Evolutionary conservation across 2,888 invertebrate species (phyloP).

Genomic region (Lepidochrysops patricia): DNA sequence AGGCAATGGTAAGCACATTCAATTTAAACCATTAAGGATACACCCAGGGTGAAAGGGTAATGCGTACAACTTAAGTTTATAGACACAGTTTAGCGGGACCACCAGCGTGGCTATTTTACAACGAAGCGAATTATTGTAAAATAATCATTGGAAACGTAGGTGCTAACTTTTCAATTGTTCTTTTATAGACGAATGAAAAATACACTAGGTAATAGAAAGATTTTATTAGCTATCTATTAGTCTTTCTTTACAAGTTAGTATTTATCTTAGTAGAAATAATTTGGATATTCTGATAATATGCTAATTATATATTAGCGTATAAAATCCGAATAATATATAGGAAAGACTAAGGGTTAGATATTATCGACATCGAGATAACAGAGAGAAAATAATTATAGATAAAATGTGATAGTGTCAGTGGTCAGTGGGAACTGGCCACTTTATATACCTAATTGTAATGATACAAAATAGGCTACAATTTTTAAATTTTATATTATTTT

Average conservation of each 20-base stretch:
- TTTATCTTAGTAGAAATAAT: neutral
- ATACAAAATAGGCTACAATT: no score
- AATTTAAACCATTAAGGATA: slow-evolving; percentile 11
- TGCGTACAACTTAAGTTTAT: slow-evolving; percentile 40
- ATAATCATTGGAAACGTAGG: neutral
- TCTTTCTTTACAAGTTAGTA: neutral
- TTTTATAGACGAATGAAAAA: neutral
- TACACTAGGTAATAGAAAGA: no score
- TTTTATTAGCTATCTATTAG: neutral
- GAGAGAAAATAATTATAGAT: slow-evolving; percentile 58
- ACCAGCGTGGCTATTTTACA: slow-evolving; percentile 34
- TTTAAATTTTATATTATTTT: no score
- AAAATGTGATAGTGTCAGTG: slow-evolving; percentile 39
- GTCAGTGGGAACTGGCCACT: slow-evolving; percentile 23
- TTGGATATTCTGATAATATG: no score
- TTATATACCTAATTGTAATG: no score
- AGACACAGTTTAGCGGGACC: slow-evolving; percentile 34
- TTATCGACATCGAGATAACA: slow-evolving; percentile 54
- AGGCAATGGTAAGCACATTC: slow-evolving; percentile 12
- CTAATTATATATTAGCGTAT: no score
- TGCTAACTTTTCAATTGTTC: no score
- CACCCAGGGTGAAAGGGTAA: slow-evolving; percentile 22
- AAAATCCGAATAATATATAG: slow-evolving; percentile 36
- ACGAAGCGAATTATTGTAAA: slow-evolving; percentile 10
- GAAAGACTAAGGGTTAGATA: slow-evolving; percentile 45